Conservation (phyloP, 1,140 invertebrate genomes). For the Wiebesia pumilae region DNA sequence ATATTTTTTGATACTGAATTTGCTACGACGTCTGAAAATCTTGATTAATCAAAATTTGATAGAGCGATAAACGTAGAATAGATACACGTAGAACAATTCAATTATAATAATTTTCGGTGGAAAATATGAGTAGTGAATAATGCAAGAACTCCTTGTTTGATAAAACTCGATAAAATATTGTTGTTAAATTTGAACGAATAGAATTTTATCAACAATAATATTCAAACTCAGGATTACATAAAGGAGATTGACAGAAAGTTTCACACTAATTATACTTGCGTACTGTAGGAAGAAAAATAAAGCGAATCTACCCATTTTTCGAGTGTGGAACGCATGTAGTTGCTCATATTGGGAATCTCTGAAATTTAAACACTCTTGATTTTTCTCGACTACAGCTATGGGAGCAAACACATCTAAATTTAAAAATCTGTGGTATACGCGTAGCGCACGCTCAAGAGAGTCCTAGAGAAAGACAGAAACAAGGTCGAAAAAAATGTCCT, state of each 20-base stretch:
- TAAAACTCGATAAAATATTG: neutral
- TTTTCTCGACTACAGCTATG: neutral
- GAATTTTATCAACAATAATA: neutral
- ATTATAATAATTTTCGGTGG: neutral
- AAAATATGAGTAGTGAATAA: slow-evolving; percentile 10
- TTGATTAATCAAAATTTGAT: neutral
- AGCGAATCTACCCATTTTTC: slow-evolving; percentile 19
- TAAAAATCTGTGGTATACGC: neutral
- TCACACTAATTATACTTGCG: neutral
- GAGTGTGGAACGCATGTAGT: neutral
- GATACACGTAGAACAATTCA: neutral
- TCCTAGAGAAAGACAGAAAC: neutral
- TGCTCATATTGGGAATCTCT: neutral
- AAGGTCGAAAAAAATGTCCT: neutral
- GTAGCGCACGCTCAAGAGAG: neutral
- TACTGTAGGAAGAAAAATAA: neutral
- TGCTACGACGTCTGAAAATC: neutral
- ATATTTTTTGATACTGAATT: no score
- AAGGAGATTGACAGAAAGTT: slow-evolving; percentile 10
- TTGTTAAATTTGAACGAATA: neutral
- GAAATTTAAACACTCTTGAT: slow-evolving; percentile 22
- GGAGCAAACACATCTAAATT: neutral
- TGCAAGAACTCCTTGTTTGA: neutral
- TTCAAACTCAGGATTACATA: neutral
- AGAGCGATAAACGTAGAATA: neutral